Evolutionary conservation across 2,797 vertebrate species (phyloP).

Genomic region (Clarias laeviceps): DNA sequence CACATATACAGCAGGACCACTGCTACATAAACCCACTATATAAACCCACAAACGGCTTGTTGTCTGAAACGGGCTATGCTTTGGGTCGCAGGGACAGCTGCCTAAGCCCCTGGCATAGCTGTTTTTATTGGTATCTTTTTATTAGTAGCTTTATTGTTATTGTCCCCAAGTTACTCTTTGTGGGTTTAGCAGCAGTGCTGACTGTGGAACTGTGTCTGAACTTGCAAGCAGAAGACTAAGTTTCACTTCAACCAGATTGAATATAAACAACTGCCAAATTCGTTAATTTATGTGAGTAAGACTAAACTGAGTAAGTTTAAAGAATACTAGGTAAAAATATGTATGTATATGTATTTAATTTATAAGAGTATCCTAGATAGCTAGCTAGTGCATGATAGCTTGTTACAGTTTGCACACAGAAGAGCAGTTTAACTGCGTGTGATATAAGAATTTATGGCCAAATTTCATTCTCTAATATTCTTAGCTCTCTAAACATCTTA

Average conservation of each 20-base stretch:
- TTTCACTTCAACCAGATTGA: not conserved
- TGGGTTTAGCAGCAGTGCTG: not conserved
- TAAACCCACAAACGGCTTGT: not conserved
- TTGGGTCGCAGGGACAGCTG: not conserved
- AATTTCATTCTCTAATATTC: too few species aligned
- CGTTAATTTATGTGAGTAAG: not conserved
- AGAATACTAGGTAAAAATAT: too few species aligned
- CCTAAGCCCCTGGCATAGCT: not conserved
- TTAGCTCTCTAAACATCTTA: not conserved
- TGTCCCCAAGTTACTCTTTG: not conserved
- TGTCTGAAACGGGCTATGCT: not conserved
- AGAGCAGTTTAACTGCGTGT: not conserved
- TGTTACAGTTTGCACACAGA: not conserved
- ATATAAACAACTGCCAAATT: not conserved
- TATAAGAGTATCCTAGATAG: not conserved
- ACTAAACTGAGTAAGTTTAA: not conserved
- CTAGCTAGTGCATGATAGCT: not conserved
- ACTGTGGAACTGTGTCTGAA: not conserved
- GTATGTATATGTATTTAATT: not conserved
- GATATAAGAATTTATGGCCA: not conserved
- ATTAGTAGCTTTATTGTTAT: not conserved
- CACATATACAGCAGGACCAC: not conserved
- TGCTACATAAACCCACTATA: not conserved
- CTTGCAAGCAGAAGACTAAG: not conserved
- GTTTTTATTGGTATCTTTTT: conserved; percentile 3